Percentiles rank a stretch among this genome's conserved stretches.
Evolutionary conservation across 2,888 invertebrate species (phyloP).

Genomic region (Chouioia cunea): DNA sequence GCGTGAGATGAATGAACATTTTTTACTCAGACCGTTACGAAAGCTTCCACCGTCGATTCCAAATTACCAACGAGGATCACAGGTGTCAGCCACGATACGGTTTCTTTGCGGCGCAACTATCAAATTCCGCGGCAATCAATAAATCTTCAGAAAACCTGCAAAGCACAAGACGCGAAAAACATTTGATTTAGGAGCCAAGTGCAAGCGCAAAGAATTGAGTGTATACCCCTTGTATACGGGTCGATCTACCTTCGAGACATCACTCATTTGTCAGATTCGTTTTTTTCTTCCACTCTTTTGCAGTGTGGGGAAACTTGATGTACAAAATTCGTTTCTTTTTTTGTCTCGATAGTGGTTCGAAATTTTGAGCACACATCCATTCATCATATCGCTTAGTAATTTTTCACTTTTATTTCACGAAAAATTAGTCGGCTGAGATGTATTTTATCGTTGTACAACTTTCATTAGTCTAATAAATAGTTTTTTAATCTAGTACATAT

Average conservation of each 20-base stretch:
- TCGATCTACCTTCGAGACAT: no score
- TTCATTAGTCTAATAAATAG: no score
- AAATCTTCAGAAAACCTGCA: constrained; percentile 18
- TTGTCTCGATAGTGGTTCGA: not conserved
- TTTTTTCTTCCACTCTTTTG: no score
- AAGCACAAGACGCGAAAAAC: constrained; percentile 16
- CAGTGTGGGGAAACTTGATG: no score
- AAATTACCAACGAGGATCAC: constrained; percentile 19
- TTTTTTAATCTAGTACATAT: no score
- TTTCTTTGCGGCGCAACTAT: constrained; percentile 19
- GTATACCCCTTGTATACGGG: not conserved
- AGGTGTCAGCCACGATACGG: not conserved
- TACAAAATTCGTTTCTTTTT: not conserved
- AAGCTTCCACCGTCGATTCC: constrained; percentile 18
- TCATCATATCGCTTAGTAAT: no score
- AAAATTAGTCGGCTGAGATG: no score
- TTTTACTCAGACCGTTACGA: constrained; percentile 13
- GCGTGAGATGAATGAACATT: constrained; percentile 39
- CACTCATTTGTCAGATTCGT: no score
- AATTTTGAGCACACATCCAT: no score
- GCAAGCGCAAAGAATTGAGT: constrained; percentile 24
- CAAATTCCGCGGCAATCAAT: constrained; percentile 34
- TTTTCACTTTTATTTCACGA: no score
- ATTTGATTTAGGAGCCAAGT: constrained; percentile 33
- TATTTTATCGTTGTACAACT: no score